Conservation (phyloP, 2,113 vertebrate genomes). For the Antigone vipio region DNA sequence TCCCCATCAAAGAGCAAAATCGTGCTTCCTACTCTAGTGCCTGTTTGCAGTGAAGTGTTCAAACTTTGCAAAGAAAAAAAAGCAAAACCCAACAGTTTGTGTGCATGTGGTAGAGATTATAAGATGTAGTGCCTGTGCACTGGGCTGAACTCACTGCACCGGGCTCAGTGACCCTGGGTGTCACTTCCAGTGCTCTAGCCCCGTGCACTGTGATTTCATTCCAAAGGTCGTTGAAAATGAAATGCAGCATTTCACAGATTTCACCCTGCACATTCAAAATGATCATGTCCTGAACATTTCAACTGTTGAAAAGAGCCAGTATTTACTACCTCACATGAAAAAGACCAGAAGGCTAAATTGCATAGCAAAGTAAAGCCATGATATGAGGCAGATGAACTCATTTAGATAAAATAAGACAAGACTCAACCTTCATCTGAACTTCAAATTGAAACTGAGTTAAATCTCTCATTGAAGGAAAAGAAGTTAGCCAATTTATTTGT, state of each 20-base stretch:
- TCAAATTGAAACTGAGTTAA: constrained; percentile 8
- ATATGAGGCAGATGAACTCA: constrained; percentile 30
- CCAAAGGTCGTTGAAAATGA: not conserved
- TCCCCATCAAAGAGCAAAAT: not conserved
- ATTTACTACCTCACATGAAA: constrained; percentile 33
- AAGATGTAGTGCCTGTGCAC: not conserved
- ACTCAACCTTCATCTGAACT: constrained; percentile 1
- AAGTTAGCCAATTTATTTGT: not conserved
- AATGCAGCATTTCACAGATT: not conserved
- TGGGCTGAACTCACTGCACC: not conserved
- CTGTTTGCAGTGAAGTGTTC: not conserved
- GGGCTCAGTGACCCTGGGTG: accelerated
- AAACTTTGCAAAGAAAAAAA: not conserved
- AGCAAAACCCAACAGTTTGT: not conserved
- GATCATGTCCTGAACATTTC: not conserved
- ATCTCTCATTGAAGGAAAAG: not conserved
- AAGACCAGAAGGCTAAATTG: constrained; percentile 8
- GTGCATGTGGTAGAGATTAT: not conserved
- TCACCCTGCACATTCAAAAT: constrained; percentile 7
- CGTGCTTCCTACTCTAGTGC: not conserved
- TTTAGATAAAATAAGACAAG: constrained; percentile 26
- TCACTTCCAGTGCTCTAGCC: not conserved
- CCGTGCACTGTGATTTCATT: not conserved
- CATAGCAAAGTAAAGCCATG: not conserved
- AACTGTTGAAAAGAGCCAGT: constrained; percentile 15